phyloP scores from a whole-genome alignment of 2,888 invertebrate species.

The Scaptomyza flava region DNA sequence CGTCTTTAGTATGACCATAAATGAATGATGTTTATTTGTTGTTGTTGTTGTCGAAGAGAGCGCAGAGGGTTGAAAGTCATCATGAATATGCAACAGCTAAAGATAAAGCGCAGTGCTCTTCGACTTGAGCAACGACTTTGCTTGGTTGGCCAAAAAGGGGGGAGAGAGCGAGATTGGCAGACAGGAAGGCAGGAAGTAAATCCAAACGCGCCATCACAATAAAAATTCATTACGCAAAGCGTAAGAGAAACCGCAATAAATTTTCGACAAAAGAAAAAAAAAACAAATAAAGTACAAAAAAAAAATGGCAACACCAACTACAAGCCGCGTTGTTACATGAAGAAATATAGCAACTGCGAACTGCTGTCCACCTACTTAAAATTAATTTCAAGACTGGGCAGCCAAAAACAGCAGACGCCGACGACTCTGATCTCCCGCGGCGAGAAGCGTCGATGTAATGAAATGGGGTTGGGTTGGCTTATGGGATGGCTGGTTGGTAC shows the following conservation, averaged over 20 bases:
- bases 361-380: constrained; percentile 80
- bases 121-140: constrained; percentile 28
- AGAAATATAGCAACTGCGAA: constrained; percentile 77
- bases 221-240: constrained; percentile 78
- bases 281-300: constrained; percentile 25
- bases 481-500: neutral
- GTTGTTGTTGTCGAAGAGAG: neutral
- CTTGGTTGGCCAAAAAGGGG: neutral
- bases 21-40: constrained; percentile 68
- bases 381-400: constrained; percentile 65
- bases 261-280: constrained; percentile 60
- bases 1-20: constrained; percentile 42
- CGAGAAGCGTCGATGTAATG: constrained; percentile 49
- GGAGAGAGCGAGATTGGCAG: neutral
- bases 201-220: constrained; percentile 75
- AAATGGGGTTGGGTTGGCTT: constrained; percentile 15
- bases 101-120: constrained; percentile 60
- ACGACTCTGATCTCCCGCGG: constrained; percentile 64
- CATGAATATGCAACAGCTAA: constrained; percentile 72
- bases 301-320: constrained; percentile 35
- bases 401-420: constrained; percentile 33
- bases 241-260: constrained; percentile 72
- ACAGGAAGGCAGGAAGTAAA: constrained; percentile 44
- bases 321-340: constrained; percentile 65
- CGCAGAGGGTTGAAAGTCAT: constrained; percentile 22